Conservation (phyloP, 2,888 invertebrate genomes). For the Lycophotia porphyrea region DNA sequence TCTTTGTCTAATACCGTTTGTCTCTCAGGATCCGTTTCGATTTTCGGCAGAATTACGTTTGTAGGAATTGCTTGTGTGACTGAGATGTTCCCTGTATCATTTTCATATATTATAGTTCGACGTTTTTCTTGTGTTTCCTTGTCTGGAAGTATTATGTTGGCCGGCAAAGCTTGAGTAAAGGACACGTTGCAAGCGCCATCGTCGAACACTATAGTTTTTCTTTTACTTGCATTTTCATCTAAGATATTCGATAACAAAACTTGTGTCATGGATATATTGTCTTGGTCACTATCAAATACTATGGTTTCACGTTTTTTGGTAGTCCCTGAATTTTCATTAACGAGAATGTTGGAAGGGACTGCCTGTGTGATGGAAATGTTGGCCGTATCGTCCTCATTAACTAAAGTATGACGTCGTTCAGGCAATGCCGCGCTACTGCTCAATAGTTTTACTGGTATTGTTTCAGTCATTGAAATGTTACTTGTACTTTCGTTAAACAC, state of each 20-base stretch:
- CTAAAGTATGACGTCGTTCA: constrained; percentile 27
- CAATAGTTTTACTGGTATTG: constrained; percentile 44
- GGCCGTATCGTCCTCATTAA: constrained; percentile 34
- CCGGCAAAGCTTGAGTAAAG: constrained; percentile 65
- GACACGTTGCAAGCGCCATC: constrained; percentile 66
- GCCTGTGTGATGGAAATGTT: constrained; percentile 61
- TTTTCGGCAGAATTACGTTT: constrained; percentile 45
- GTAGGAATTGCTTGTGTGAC: constrained; percentile 62
- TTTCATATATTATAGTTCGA: constrained; percentile 60
- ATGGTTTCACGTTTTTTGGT: constrained; percentile 35
- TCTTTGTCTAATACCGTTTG: constrained; percentile 33
- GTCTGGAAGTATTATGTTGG: constrained; percentile 32
- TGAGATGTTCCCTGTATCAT: constrained; percentile 61
- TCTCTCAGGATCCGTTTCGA: constrained; percentile 11
- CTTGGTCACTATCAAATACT: constrained; percentile 56
- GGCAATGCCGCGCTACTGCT: background rate
- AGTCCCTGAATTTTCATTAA: background rate
- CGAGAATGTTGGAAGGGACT: constrained; percentile 56
- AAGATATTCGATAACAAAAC: constrained; percentile 65
- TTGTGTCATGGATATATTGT: constrained; percentile 72
- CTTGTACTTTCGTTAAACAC: constrained; percentile 65
- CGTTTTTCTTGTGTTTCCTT: constrained; percentile 40
- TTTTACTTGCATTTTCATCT: constrained; percentile 34
- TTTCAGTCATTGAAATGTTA: constrained; percentile 64
- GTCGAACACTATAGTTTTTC: constrained; percentile 63